Base-by-base conservation (phyloP, 2,888 invertebrate genomes). In the Tipula confusa region DNA sequence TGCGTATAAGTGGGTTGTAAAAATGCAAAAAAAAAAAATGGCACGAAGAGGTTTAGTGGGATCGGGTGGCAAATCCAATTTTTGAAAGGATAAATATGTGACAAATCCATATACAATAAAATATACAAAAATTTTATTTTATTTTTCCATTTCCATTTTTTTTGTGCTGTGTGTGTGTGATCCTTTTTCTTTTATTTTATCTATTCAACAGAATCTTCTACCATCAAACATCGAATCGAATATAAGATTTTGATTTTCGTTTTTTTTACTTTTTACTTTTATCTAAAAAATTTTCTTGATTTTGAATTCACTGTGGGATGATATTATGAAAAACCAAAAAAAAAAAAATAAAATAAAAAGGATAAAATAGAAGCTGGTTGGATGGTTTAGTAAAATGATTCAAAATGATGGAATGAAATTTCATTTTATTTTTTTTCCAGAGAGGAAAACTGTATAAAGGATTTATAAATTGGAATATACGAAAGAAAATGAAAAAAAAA, bases 11-110 rank as follows among this genome's bases (percentile, higher is more conserved):
- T 29, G 80, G 80, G 80, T 80, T 80, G 80, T 15, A 15, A 80
- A 80, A 80, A 29, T 29, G 31, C 29, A 80, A 31, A 80, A 31
- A 29, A 7, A 29, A 79, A 29, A 29, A 29, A 9, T n/a, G n/a
- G 4, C 18, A 24, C 64, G 64, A 64, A 64, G 64, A 64, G 24
- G 64, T 64, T 64, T 64, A 64, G 64, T 64, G 64, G n/a, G 24
- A 64, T 64, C 64, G 80, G 36, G 28, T 33, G 82, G 33, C 5
- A 82, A 36, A 82, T 82, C 82, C 82, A 82, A 82, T 82, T 64
- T 64, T 82, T 82, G 82, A 82, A 82, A 28, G 82, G 82, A 82
- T 82, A 82, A 38, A 82, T 82, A 82, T 82, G 82, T 82, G 82
- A 82, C 82, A 82, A 82, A 82, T 82, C 82, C 82, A 82, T 28